phyloP scores from a whole-genome alignment of 2,888 invertebrate genomes.

The Ormyrus pomaceus region DNA sequence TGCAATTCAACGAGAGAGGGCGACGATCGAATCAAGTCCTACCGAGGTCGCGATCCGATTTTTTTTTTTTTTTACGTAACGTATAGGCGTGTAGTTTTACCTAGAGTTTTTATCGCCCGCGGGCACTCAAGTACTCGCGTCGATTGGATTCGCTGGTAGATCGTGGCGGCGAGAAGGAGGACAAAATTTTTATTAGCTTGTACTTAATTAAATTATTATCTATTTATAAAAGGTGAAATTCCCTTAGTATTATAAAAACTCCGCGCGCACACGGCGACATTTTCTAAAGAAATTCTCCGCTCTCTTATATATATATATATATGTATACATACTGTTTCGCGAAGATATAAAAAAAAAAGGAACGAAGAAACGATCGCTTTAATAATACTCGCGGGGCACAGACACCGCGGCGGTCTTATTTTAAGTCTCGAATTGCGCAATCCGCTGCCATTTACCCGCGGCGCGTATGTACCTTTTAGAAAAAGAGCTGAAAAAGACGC shows the following conservation, averaged over 20 bases:
- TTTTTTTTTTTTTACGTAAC: constrained; percentile 4
- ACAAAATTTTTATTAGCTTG: constrained; percentile 12
- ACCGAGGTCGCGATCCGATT: constrained; percentile 11
- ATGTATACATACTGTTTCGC: too few relatives aligned
- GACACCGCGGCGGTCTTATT: not conserved
- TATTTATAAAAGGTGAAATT: constrained; percentile 24
- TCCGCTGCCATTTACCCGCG: constrained; percentile 20
- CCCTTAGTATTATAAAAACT: not conserved
- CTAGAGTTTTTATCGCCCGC: constrained; percentile 15
- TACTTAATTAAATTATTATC: constrained; percentile 40
- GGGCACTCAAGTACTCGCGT: constrained; percentile 6
- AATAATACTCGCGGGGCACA: not conserved
- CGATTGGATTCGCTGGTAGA: constrained; percentile 10
- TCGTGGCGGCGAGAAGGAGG: not conserved
- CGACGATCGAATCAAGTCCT: not conserved
- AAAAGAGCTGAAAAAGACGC: too few relatives aligned
- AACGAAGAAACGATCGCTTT: not conserved
- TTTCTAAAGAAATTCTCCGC: too few relatives aligned
- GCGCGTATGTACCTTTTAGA: too few relatives aligned
- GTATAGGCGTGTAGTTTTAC: constrained; percentile 22
- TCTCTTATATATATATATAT: too few relatives aligned
- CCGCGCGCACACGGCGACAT: too few relatives aligned
- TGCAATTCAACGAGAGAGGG: not conserved
- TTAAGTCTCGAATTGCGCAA: constrained; percentile 10
- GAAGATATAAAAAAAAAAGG: not conserved